Evolutionary conservation across 2,113 vertebrate genomes (phyloP).

Genomic region (Bettongia penicillata): DNA sequence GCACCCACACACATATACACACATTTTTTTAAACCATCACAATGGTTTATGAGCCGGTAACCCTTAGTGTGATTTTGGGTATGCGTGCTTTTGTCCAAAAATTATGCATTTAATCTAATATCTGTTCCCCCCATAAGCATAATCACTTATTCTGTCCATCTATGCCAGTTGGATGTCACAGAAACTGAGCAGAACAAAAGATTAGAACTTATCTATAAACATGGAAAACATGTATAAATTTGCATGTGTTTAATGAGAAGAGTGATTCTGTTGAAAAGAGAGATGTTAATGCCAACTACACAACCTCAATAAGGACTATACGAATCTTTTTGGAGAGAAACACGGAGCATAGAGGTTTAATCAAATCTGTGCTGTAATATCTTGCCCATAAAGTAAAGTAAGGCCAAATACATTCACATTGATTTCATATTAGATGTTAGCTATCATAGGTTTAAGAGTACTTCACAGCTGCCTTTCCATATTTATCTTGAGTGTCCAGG

Average conservation of each 20-base stretch:
- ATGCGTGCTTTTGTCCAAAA: conserved; percentile 52
- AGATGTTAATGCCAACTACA: conserved; percentile 57
- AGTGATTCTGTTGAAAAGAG: conserved; percentile 44
- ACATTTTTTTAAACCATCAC: neutral
- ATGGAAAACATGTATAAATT: conserved; percentile 61
- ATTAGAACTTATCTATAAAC: conserved; percentile 68
- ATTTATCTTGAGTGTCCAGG: conserved; percentile 12
- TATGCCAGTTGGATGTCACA: conserved; percentile 44
- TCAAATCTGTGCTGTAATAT: conserved; percentile 54
- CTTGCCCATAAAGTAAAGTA: conserved; percentile 54
- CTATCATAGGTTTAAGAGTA: conserved; percentile 30
- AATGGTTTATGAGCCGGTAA: conserved; percentile 7
- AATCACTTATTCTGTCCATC: conserved; percentile 30
- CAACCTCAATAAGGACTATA: conserved; percentile 54
- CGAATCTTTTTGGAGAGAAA: conserved; percentile 56
- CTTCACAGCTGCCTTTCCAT: neutral
- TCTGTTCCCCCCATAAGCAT: conserved; percentile 12
- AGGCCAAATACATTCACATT: neutral
- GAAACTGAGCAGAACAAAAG: conserved; percentile 42
- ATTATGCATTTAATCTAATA: conserved; percentile 46
- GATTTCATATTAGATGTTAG: conserved; percentile 36
- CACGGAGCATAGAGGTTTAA: conserved; percentile 61
- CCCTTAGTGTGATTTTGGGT: neutral
- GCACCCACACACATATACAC: too few species aligned
- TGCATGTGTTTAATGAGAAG: conserved; percentile 68